Evolutionary conservation across 2,888 invertebrate genomes (phyloP).

Genomic region (Noctua pronuba): DNA sequence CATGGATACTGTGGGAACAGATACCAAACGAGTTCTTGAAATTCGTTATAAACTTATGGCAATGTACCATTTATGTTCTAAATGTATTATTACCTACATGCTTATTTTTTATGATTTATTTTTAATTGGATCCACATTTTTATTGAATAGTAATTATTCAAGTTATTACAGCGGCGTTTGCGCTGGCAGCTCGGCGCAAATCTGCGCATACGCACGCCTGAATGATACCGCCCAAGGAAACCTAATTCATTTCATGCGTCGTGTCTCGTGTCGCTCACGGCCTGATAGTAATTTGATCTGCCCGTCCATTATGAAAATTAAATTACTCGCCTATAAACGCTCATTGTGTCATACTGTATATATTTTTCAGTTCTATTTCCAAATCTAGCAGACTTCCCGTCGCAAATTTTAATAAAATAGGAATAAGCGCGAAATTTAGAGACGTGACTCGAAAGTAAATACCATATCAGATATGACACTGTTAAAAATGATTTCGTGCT

Average conservation of each 20-base stretch:
- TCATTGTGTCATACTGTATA: slow-evolving; percentile 54
- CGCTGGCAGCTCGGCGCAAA: slow-evolving; percentile 64
- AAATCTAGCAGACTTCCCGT: slow-evolving; percentile 11
- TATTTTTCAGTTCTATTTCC: slow-evolving; percentile 21
- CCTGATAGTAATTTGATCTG: slow-evolving; percentile 81
- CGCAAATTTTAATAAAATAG: slow-evolving; percentile 20
- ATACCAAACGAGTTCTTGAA: slow-evolving; percentile 67
- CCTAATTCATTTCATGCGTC: slow-evolving; percentile 82
- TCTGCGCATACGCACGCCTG: slow-evolving; percentile 70
- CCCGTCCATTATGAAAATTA: slow-evolving; percentile 81
- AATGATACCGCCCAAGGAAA: slow-evolving; percentile 78
- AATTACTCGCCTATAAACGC: slow-evolving; percentile 76
- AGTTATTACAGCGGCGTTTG: slow-evolving; percentile 70
- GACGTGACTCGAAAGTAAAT: slow-evolving; percentile 61
- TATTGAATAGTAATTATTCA: slow-evolving; percentile 71
- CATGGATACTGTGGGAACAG: slow-evolving; percentile 72
- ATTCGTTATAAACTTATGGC: slow-evolving; percentile 63
- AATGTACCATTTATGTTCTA: slow-evolving; percentile 66
- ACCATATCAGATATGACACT: slow-evolving; percentile 64
- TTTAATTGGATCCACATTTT: slow-evolving; percentile 69
- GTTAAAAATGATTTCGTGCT: slow-evolving; percentile 74
- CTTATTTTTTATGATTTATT: slow-evolving; percentile 56
- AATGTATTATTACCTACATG: slow-evolving; percentile 50
- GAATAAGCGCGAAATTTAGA: slow-evolving; percentile 34
- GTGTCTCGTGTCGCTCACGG: slow-evolving; percentile 79